A percentile compares a stretch with the other conserved stretches of the same genome.
These are phyloP conservation scores for Rhinogobius similis DNA, from an alignment of 2,113 vertebrate genomes.

Conservation along the genomic window DNA sequence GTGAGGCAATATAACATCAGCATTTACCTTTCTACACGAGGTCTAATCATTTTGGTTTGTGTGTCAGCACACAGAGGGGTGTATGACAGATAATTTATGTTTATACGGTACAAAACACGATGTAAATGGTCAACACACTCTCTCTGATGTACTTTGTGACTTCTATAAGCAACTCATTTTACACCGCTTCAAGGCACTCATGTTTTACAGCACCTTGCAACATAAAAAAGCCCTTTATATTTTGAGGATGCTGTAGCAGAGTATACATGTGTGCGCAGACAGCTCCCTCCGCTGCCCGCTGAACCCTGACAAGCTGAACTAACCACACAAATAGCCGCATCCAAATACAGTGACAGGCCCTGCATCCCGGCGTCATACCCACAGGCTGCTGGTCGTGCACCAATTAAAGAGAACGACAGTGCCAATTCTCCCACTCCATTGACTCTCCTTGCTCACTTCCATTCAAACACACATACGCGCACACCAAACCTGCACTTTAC, in stretches of 20 bases:
- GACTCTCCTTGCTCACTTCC: constrained; percentile 13
- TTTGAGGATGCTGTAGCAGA: neutral
- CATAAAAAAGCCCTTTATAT: neutral
- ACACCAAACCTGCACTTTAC: constrained; percentile 33
- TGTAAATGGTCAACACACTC: neutral
- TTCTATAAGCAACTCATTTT: neutral
- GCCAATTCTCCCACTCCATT: constrained; percentile 51
- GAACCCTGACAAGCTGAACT: constrained; percentile 46
- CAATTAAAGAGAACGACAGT: constrained; percentile 66
- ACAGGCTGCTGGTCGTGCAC: constrained; percentile 53
- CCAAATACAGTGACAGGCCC: constrained; percentile 49
- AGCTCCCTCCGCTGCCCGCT: constrained; percentile 41
- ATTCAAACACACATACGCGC: neutral
- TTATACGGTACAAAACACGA: neutral
- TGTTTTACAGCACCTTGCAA: neutral
- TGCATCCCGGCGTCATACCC: constrained; percentile 36
- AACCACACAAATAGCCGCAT: constrained; percentile 41
- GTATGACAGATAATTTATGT: neutral
- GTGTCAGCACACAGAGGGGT: neutral
- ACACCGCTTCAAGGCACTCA: neutral
- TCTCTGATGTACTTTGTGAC: neutral
- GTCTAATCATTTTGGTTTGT: too few relatives aligned
- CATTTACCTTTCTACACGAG: too few relatives aligned
- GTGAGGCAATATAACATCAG: too few relatives aligned
- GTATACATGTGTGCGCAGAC: constrained; percentile 11